These are phyloP conservation scores for Drosophila willistoni DNA, from an alignment of 1,140 invertebrate genomes.

Conservation along the genomic window DNA sequence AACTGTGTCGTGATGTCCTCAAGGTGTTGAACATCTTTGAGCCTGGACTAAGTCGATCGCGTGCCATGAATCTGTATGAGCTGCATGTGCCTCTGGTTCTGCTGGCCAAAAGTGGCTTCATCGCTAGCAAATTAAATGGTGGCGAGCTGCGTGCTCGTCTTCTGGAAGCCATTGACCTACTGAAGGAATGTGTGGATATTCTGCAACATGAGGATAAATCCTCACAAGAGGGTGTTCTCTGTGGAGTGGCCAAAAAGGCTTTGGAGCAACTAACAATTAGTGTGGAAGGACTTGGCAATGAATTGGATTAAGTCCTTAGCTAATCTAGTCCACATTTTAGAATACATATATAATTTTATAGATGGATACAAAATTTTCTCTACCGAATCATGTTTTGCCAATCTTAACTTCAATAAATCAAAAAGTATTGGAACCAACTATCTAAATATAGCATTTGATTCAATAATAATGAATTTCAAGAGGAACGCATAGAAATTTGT, in stretches of 20 bases:
- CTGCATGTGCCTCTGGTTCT: slow-evolving; percentile 90
- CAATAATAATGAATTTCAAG: no score
- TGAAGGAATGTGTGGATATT: slow-evolving; percentile 86
- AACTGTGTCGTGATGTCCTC: slow-evolving; percentile 88
- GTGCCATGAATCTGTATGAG: slow-evolving; percentile 91
- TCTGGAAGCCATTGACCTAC: slow-evolving; percentile 85
- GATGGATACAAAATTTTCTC: neutral
- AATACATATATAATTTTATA: neutral
- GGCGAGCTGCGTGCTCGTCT: slow-evolving; percentile 86
- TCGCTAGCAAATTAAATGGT: slow-evolving; percentile 85
- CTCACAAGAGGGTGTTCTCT: slow-evolving; percentile 89
- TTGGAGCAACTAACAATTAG: slow-evolving; percentile 86
- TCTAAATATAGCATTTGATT: no score
- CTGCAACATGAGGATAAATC: slow-evolving; percentile 87
- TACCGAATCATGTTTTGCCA: neutral
- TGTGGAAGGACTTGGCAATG: slow-evolving; percentile 84
- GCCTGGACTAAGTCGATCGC: slow-evolving; percentile 89
- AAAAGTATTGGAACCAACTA: no score
- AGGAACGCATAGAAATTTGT: no score
- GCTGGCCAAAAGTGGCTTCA: slow-evolving; percentile 87
- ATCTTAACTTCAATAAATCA: neutral
- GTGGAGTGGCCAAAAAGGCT: slow-evolving; percentile 85
- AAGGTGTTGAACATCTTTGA: slow-evolving; percentile 88
- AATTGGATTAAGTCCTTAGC: slow-evolving; percentile 42
- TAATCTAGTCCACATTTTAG: no score